Evolutionary conservation across 2,888 invertebrate genomes (phyloP).

Genomic region (Toxonevra muliebris): DNA sequence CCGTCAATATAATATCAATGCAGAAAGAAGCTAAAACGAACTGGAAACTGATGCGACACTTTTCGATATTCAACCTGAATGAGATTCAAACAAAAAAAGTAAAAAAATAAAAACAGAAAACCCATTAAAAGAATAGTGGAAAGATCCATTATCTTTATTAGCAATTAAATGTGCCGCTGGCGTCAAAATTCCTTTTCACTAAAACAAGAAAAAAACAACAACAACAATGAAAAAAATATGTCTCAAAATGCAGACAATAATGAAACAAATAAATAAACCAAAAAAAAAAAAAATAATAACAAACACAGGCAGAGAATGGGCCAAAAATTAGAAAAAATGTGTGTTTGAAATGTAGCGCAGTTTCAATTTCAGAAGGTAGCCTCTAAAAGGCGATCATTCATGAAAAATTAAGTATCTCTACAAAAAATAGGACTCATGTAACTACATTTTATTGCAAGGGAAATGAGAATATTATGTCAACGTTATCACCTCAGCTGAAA

Average conservation of each 20-base stretch:
- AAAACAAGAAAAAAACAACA: too few relatives aligned
- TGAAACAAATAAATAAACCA: too few relatives aligned
- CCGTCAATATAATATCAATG: too few relatives aligned
- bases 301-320: too few relatives aligned
- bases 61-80: conserved; percentile 8
- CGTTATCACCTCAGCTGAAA: conserved; percentile 27
- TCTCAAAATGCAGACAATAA: too few relatives aligned
- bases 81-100: neutral
- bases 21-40: neutral
- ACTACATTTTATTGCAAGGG: neutral
- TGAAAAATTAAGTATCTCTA: neutral
- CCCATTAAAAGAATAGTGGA: conserved; percentile 47
- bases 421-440: neutral
- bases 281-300: too few relatives aligned
- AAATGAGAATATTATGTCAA: conserved; percentile 32
- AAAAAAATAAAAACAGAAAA: conserved; percentile 20
- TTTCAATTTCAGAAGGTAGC: too few relatives aligned
- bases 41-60: conserved; percentile 24
- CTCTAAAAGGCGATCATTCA: too few relatives aligned
- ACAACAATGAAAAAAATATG: too few relatives aligned
- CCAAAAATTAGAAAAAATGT: too few relatives aligned
- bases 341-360: too few relatives aligned
- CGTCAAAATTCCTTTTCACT: conserved; percentile 52
- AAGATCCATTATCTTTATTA: conserved; percentile 61
- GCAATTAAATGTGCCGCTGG: conserved; percentile 53